Evolutionary conservation across 2,888 invertebrate species (phyloP), one percentile per base, ranked within the genome.

Genomic region (Latrodectus hesperus): DNA sequence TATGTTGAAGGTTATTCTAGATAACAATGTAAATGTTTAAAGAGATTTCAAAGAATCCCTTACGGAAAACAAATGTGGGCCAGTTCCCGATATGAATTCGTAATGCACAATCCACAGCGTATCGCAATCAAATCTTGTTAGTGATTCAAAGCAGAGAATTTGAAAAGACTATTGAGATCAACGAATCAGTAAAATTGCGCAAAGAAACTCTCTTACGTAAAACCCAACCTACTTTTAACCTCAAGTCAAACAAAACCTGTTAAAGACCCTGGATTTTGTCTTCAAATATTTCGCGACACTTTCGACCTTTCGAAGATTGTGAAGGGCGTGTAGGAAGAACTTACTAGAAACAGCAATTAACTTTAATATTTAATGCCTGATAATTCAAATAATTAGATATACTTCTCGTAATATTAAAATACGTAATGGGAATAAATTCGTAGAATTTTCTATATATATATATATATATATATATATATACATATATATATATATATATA

Each of bases 151-250:
- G 60, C 60, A 60, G 60, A 60, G 60, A 12, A 60, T 60, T 60
- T 16, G 60, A 60, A 60, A 16, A 60, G 10, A 16, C 14, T 60
- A 60, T 60, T n/a, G 60, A 60, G 60, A 60, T 8, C 60, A 60
- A 11, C 60, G 38, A 38, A 38, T 38, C 38, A 38, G 38, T 38
- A 38, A 38, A 60, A 60, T 60, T 60, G 60, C 60, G 60, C 12
- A 60, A 60, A 60, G 60, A 49, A 76, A 49, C 16, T 22, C 22
- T 22, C 22, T 73, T 73, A 17, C 60, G 77, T 22, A 77, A 77
- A 77, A 49, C 52, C 68, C 60, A 76, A 76, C 52, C 65, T 70
- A 78, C 68, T 68, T 78, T 53, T 52, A 78, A 67, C 70, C 67
- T 17, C 53, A 55, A 76, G 76, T 76, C 51, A 52, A 76, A 75